Evolutionary conservation across 2,888 invertebrate species (phyloP).

Genomic region (Deilephila porcellus): DNA sequence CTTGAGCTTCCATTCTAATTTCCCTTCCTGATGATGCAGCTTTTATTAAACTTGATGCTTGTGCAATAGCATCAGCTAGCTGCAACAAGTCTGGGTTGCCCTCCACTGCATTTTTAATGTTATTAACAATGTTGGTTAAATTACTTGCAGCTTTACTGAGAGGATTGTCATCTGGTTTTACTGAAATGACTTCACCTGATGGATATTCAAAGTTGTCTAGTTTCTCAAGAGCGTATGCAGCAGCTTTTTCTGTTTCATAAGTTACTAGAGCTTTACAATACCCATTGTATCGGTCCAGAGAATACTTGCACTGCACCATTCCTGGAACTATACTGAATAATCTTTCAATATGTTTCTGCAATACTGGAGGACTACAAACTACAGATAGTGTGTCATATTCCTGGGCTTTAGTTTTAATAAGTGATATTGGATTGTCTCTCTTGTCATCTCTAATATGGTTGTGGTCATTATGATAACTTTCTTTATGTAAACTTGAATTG

Average conservation of each 20-base stretch:
- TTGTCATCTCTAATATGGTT: constrained; percentile 41
- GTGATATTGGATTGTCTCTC: constrained; percentile 46
- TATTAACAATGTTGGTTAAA: constrained; percentile 68
- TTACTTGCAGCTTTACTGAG: constrained; percentile 69
- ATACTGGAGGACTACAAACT: constrained; percentile 88
- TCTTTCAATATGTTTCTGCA: constrained; percentile 92
- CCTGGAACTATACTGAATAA: constrained; percentile 94
- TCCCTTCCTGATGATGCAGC: constrained; percentile 79
- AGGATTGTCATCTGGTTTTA: constrained; percentile 86
- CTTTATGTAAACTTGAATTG: constrained; percentile 47
- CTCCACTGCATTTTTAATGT: constrained; percentile 70
- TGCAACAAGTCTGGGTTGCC: constrained; percentile 84
- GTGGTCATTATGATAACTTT: constrained; percentile 44
- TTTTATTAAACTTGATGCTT: constrained; percentile 90
- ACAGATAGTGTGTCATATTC: constrained; percentile 88
- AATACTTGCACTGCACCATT: constrained; percentile 73
- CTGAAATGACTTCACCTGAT: constrained; percentile 92
- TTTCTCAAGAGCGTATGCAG: constrained; percentile 90
- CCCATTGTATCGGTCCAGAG: constrained; percentile 77
- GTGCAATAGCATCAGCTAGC: constrained; percentile 90
- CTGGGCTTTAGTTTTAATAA: constrained; percentile 61
- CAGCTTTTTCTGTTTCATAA: constrained; percentile 69
- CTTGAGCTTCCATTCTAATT: constrained; percentile 43
- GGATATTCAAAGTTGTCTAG: constrained; percentile 97
- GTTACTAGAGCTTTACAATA: constrained; percentile 70